Evolutionary conservation across 2,888 invertebrate species (phyloP).

Genomic region (Pyrochroa serraticornis): DNA sequence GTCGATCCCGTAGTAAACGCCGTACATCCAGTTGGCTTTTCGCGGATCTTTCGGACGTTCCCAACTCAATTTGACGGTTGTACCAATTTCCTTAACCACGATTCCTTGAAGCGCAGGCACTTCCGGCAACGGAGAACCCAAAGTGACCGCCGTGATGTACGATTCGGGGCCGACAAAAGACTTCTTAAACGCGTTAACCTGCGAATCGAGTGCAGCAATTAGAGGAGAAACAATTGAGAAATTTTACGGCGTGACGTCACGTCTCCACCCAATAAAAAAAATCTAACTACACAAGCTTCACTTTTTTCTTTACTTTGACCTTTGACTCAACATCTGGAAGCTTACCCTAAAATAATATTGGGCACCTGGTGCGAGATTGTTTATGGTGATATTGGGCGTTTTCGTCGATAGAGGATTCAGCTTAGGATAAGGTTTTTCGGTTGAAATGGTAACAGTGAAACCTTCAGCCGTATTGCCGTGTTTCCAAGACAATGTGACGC

Average conservation of each 20-base stretch:
- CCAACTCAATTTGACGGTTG: conserved; percentile 72
- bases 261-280: no score
- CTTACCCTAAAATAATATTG: conserved; percentile 62
- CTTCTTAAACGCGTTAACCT: conserved; percentile 66
- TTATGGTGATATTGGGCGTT: conserved; percentile 55
- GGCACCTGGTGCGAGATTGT: conserved; percentile 57
- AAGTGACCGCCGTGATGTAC: conserved; percentile 58
- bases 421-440: conserved; percentile 65
- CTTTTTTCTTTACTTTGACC: no score
- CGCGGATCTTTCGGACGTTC: conserved; percentile 63
- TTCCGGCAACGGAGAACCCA: conserved; percentile 60
- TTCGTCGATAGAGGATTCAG: conserved; percentile 58
- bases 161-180: conserved; percentile 63
- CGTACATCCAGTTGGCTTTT: conserved; percentile 69
- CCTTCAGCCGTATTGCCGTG: conserved; percentile 51
- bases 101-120: conserved; percentile 60
- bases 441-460: conserved; percentile 47
- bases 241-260: no score
- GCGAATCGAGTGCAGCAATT: no score
- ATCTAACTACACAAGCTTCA: no score
- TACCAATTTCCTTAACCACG: conserved; percentile 63
- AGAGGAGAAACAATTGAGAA: no score
- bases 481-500: conserved; percentile 68
- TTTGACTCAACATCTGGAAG: no score
- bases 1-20: conserved; percentile 71